A percentile compares a stretch with the other conserved stretches of the same genome.
Evolutionary conservation across 2,888 invertebrate species (phyloP).

Genomic region (Eueremaeus valkanovi): DNA sequence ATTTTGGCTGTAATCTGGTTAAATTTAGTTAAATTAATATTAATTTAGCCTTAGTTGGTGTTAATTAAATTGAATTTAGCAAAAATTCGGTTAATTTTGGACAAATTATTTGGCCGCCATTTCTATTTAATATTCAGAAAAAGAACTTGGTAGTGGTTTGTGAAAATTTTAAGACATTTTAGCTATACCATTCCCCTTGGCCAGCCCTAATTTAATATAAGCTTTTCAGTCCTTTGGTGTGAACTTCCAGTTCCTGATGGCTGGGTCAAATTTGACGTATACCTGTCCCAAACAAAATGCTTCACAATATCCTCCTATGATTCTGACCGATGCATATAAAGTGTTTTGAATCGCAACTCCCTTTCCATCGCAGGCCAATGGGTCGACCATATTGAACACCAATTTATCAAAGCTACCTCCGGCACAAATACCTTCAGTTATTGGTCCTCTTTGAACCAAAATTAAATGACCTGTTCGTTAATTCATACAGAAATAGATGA

Average conservation of each 20-base stretch:
- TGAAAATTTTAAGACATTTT: neutral
- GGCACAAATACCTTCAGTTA: neutral
- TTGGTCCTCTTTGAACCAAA: neutral
- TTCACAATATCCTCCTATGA: neutral
- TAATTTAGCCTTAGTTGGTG: too few relatives aligned
- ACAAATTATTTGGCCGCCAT: too few relatives aligned
- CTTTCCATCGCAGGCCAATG: neutral
- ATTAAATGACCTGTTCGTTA: neutral
- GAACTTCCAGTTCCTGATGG: neutral
- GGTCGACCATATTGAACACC: neutral
- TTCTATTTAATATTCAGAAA: too few relatives aligned
- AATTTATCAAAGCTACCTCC: neutral
- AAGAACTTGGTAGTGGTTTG: too few relatives aligned
- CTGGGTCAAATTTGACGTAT: neutral
- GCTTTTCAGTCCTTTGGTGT: neutral
- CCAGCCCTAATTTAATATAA: neutral
- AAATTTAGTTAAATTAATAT: too few relatives aligned
- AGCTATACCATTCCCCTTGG: too few relatives aligned
- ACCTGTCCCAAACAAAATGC: neutral
- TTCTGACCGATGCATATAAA: neutral
- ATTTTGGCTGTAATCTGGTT: too few relatives aligned
- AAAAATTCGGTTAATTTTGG: too few relatives aligned
- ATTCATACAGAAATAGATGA: too few relatives aligned
- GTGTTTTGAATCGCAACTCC: neutral
- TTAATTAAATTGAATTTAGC: too few relatives aligned